phyloP scores from a whole-genome alignment of 2,797 vertebrate species.

The Coregonus ussuriensis region DNA sequence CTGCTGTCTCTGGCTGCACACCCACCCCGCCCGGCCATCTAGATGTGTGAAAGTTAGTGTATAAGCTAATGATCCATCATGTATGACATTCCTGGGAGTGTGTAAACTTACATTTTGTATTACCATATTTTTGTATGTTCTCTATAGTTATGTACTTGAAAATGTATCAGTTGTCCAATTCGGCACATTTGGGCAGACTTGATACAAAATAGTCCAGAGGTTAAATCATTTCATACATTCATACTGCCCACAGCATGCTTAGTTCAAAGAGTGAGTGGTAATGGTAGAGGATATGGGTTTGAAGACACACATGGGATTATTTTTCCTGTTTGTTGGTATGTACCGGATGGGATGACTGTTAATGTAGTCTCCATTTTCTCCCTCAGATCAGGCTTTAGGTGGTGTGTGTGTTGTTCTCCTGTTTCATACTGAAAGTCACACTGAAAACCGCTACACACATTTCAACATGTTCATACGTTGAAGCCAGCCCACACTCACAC shows the following conservation, averaged over 20 bases:
- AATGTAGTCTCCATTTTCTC: constrained; percentile 13
- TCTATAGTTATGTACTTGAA: too few species aligned
- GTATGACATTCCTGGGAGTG: too few species aligned
- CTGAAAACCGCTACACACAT: constrained; percentile 8
- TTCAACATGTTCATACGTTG: constrained; percentile 8
- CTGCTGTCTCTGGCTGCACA: too few species aligned
- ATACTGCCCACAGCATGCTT: background rate
- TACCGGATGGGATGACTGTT: background rate
- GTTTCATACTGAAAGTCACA: too few species aligned
- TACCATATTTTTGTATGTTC: too few species aligned
- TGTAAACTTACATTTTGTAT: too few species aligned
- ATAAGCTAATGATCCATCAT: too few species aligned
- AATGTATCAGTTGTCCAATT: too few species aligned
- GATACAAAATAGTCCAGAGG: too few species aligned
- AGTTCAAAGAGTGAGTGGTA: background rate
- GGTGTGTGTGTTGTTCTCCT: background rate
- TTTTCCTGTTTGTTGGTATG: constrained; percentile 5
- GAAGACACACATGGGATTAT: background rate
- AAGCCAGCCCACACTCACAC: constrained; percentile 6
- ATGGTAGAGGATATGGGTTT: background rate
- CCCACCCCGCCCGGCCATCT: too few species aligned
- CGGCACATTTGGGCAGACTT: too few species aligned
- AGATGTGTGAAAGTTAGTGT: too few species aligned
- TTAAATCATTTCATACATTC: background rate
- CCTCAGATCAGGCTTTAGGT: background rate